Evolutionary conservation across 2,797 vertebrate genomes (phyloP), one percentile per base, ranked within the genome.

Genomic region (Lepidocolaptes lacrymiger): DNA sequence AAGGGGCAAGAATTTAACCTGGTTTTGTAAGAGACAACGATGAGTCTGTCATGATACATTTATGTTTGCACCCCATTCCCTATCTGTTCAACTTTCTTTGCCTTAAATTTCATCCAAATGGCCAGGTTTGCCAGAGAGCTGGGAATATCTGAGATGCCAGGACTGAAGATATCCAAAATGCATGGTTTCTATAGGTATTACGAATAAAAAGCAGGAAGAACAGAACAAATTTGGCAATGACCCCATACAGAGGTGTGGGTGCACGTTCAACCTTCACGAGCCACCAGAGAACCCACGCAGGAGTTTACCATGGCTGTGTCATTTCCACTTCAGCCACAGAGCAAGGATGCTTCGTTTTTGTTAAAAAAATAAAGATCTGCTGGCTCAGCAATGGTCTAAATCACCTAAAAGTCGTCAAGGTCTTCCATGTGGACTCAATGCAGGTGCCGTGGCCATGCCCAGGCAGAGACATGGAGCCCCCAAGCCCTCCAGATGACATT

Each of bases 371-470:
- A 51, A 51, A 51, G 49, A 85, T 44, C 32, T 80, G 39, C n/a
- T 78, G 24, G 54, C 39, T 73, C 48, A 71, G 59, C 36, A 79
- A 4, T 59, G 22, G 22, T 22, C 17, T 63, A 39, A 37, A 76
- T 74, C 69, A 77, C 48, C 14, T 62, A 9, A 44, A 79, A 74
- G 14, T 22, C 71, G 14, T 22, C 76, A 41, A 16, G 18, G 34
- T 78, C 58, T 75, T 54, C 39, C 7, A 34, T 71, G 26, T 12
- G 5, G 26, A 48, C 9, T 20, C 10, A 18, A 18, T 0, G 0
- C 28, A 74, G 21, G 17, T 69, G 51, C 52, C 3, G 0, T 14
- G 11, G 55, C 17, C 11, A 9, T 54, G n/a, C 24, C 54, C 19
- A 52, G 22, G 24, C 20, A 36, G 30, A 34, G 20, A 41, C 3